A percentile compares a stretch with the other conserved stretches of the same genome.
Conservation (phyloP, 35 echinoderm and acorn worm genomes). For the Patiria miniata region DNA sequence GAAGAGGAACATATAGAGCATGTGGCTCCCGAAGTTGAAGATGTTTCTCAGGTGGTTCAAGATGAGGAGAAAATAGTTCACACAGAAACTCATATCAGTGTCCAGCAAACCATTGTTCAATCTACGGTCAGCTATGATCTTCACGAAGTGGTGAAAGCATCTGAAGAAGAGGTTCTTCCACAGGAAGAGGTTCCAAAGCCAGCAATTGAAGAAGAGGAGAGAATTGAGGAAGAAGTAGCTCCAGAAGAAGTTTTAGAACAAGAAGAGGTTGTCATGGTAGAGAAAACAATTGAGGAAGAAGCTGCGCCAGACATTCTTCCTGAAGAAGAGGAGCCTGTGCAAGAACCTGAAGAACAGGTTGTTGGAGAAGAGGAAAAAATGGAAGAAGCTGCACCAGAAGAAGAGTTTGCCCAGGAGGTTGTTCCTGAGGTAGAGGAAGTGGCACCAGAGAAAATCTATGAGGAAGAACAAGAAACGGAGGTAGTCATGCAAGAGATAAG, state of each 20-base stretch:
- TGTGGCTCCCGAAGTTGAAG: background rate
- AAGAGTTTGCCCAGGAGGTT: too few species aligned
- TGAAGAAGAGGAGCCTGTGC: slow-evolving; percentile 23
- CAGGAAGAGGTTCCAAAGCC: slow-evolving; percentile 4
- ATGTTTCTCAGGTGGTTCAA: background rate
- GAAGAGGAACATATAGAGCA: too few species aligned
- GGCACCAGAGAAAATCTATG: background rate
- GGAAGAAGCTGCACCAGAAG: background rate
- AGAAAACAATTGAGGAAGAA: background rate
- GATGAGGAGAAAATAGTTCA: slow-evolving; percentile 20
- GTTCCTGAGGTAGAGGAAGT: too few species aligned
- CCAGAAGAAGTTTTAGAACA: slow-evolving; percentile 9
- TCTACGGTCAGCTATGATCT: background rate
- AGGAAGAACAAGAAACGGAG: slow-evolving; percentile 26
- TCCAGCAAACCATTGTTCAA: background rate
- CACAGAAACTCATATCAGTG: slow-evolving; percentile 7
- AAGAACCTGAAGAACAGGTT: background rate
- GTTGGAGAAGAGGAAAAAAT: too few species aligned
- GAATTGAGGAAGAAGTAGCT: slow-evolving; percentile 1
- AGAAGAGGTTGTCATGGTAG: background rate
- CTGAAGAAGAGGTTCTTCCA: background rate
- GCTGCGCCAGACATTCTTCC: background rate
- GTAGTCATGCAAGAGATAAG: too few species aligned
- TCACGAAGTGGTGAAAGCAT: background rate
- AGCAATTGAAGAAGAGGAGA: background rate